Evolutionary conservation across 2,113 vertebrate genomes (phyloP).

Genomic region (Python bivittatus): DNA sequence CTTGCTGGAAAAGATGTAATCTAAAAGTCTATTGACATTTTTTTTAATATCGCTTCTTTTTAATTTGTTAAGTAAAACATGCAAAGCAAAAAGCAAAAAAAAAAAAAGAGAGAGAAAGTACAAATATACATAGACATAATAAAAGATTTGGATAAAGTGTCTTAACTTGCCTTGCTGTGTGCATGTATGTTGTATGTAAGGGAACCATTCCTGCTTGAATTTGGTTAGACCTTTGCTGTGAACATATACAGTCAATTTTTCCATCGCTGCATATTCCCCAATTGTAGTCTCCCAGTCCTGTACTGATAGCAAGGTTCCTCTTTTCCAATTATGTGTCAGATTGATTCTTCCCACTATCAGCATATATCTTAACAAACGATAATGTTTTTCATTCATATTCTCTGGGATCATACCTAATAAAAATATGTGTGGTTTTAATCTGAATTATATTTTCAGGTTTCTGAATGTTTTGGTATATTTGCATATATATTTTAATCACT

Average conservation of each 20-base stretch:
- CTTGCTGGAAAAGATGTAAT: neutral
- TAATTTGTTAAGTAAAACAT: neutral
- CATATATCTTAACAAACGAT: neutral
- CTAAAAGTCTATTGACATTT: neutral
- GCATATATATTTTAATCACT: neutral
- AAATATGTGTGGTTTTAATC: neutral
- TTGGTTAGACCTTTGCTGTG: neutral
- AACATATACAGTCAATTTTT: neutral
- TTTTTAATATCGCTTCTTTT: neutral
- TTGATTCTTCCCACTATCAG: neutral
- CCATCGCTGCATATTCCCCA: neutral
- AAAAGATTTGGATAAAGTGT: neutral
- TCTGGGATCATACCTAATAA: neutral
- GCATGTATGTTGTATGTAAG: neutral
- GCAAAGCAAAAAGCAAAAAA: neutral
- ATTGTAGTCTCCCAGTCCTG: neutral
- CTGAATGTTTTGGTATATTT: neutral
- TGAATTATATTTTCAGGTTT: neutral
- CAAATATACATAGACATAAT: neutral
- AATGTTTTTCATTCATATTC: neutral
- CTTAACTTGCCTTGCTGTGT: neutral
- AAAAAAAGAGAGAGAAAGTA: neutral
- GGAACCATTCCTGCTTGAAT: neutral
- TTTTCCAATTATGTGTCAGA: neutral
- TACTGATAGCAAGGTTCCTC: neutral